phyloP scores from a whole-genome alignment of 1,140 invertebrate species.

The Polypedilum vanderplanki region DNA sequence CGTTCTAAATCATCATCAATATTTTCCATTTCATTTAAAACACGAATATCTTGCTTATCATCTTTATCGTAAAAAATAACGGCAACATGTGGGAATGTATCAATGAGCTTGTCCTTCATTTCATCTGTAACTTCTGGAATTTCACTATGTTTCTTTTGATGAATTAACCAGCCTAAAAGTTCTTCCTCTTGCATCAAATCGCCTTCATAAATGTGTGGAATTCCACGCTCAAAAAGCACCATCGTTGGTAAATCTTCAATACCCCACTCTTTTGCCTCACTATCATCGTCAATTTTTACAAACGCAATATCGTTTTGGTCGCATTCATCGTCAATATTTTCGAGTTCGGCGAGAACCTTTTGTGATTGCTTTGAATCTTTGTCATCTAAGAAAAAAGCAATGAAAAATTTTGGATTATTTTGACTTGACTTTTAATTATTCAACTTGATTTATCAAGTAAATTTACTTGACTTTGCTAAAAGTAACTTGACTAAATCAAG shows the following conservation, averaged over 20 bases:
- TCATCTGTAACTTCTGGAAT: constrained; percentile 89
- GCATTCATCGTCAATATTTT: constrained; percentile 92
- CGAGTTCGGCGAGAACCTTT: constrained; percentile 76
- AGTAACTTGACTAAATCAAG: too few species aligned
- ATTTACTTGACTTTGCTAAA: too few species aligned
- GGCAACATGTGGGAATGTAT: constrained; percentile 67
- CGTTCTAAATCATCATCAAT: constrained; percentile 88
- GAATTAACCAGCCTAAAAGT: constrained; percentile 77
- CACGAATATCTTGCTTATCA: constrained; percentile 78
- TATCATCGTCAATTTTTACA: constrained; percentile 84
- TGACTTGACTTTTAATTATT: too few species aligned
- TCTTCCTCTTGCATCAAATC: constrained; percentile 88
- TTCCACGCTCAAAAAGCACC: constrained; percentile 80
- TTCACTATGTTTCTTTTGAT: constrained; percentile 82
- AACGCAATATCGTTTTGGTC: constrained; percentile 87
- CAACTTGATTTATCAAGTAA: too few species aligned
- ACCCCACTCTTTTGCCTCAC: constrained; percentile 83
- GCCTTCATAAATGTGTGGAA: constrained; percentile 84
- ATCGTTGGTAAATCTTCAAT: constrained; percentile 73
- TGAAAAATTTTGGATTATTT: too few species aligned
- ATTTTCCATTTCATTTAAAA: constrained; percentile 83
- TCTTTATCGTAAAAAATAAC: constrained; percentile 87
- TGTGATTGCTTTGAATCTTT: constrained; percentile 87
- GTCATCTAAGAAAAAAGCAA: constrained; percentile 58
- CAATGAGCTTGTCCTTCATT: constrained; percentile 88